Evolutionary conservation across 1,140 invertebrate species (phyloP), one percentile per base, ranked within the genome.

Genomic region (Chionoecetes opilio): DNA sequence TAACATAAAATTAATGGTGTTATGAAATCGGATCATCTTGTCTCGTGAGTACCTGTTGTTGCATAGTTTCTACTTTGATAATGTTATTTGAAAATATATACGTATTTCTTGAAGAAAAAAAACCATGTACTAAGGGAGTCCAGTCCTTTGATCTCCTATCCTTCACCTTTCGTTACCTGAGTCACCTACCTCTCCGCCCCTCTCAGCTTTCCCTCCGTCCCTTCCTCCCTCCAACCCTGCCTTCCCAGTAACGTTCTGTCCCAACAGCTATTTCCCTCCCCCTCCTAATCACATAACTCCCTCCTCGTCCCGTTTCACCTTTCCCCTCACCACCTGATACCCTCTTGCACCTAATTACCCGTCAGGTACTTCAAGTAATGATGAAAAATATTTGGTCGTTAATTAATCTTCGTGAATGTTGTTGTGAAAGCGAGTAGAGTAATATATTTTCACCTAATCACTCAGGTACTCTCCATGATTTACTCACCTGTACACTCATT

Each of bases 141-240:
- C 11, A 17, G 46, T 53, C 11, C n/a, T n/a, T n/a, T n/a, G n/a
- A n/a, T n/a, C n/a, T n/a, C n/a, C 11, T 53, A 53, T n/a, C 63
- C n/a, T 75, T n/a, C 63, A n/a, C 63, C 63, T 75, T n/a, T n/a
- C n/a, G 63, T 75, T 75, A 75, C 63, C 63, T 75, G 63, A 75
- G 63, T 75, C 63, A n/a, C 63, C 46, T 53, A 53, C 46, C 46
- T 53, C 11, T 53, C 46, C 63, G 63, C 63, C 63, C 63, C 63
- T 75, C 63, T 75, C 21, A 75, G 63, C 63, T 75, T 53, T 53
- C 63, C 63, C 63, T 75, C 11, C 63, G 21, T 75, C 63, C 63
- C 46, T 17, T 53, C 46, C 21, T n/a, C n/a, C 63, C 63, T n/a
- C 63, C 63, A 1, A 2, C 63, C 6, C 21, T 21, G 11, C n/a